Conservation (phyloP, 92 coral and sea anemone species). For the Metridium senile region DNA sequence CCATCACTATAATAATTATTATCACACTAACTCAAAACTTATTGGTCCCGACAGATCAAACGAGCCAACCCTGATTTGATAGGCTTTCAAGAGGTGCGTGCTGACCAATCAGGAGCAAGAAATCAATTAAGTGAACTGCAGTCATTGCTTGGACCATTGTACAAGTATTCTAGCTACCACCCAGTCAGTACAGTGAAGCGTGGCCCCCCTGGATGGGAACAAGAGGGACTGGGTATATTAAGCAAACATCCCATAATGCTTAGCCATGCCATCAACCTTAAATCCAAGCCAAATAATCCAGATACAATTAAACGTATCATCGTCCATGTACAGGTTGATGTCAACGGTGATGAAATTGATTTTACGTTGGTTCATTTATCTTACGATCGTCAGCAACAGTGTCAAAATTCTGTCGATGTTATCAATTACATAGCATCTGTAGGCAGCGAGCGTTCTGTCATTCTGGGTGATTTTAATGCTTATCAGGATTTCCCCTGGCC, state of each 20-base stretch:
- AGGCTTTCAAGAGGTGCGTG: conserved; percentile 95
- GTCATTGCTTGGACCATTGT: conserved; percentile 55
- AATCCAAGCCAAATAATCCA: conserved; percentile 44
- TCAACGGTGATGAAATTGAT: conserved; percentile 70
- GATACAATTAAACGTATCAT: conserved; percentile 76
- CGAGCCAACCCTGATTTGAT: conserved; percentile 81
- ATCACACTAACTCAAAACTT: not conserved
- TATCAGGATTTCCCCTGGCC: conserved; percentile 92
- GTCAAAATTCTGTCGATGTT: conserved; percentile 79
- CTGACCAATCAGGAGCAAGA: conserved; percentile 58
- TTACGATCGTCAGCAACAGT: conserved; percentile 83
- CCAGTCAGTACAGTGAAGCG: conserved; percentile 50
- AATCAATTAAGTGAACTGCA: conserved; percentile 81
- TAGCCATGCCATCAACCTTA: conserved; percentile 71
- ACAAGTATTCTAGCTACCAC: conserved; percentile 68
- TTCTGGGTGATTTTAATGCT: conserved; percentile 88
- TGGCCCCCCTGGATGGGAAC: conserved; percentile 92
- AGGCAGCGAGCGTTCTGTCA: conserved; percentile 76
- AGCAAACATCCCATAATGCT: conserved; percentile 82
- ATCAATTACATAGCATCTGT: conserved; percentile 77
- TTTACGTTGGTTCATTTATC: conserved; percentile 85
- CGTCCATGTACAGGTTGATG: conserved; percentile 76
- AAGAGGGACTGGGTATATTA: conserved; percentile 89
- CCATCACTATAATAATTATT: no score
- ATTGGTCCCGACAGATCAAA: conserved; percentile 49